Base-by-base conservation (phyloP, 2,888 invertebrate species). In the Hirtodrosophila alboralis region DNA sequence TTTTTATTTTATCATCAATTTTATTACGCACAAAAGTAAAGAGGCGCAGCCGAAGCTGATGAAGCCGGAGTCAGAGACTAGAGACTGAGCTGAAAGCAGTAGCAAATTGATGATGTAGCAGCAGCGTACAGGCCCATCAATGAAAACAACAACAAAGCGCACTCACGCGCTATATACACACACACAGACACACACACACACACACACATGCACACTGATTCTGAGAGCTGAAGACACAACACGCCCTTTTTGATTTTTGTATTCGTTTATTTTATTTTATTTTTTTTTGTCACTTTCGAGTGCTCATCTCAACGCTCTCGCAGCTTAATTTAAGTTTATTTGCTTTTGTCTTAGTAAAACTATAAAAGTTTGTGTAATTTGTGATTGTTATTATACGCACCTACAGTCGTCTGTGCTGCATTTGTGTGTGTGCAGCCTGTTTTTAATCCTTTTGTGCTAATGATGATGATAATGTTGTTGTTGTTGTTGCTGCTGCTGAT, bases 1-100 rank as follows among this genome's bases (percentile, higher is more conserved):
- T 75, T 86, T 87, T 84, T 86, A 86, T 86, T 85, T 83, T 80
- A 83, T 83, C 79, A 84, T 86, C 86, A 83, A 83, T 84, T 85
- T 85, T 84, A 85, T 85, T 81, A 74, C 72, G 71, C 75, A 68
- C 70, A 76, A 76, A n/a, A 83, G 73, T 72, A 70, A 77, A 75
- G 80, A 79, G 77, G 75, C 67, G 67, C 65, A 74, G 66, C 57
- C 58, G 69, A 69, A 60, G 70, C 44, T 44, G 44, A 49, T 36
- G 36, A 48, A 52, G 47, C 54, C 44, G 41, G 43, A 26, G 13
- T 30, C 40, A 36, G 38, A 52, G 47, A n/a, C 53, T 44, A 38
- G 44, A 26, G 13, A 23, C 40, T 28, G 23, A 23, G 23, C 1
- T 1, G 8, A 34, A 30, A 56, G 48, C 54, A 66, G 70, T 61